Evolutionary conservation across 2,113 vertebrate genomes (phyloP).

Genomic region (Isichthys henryi): DNA sequence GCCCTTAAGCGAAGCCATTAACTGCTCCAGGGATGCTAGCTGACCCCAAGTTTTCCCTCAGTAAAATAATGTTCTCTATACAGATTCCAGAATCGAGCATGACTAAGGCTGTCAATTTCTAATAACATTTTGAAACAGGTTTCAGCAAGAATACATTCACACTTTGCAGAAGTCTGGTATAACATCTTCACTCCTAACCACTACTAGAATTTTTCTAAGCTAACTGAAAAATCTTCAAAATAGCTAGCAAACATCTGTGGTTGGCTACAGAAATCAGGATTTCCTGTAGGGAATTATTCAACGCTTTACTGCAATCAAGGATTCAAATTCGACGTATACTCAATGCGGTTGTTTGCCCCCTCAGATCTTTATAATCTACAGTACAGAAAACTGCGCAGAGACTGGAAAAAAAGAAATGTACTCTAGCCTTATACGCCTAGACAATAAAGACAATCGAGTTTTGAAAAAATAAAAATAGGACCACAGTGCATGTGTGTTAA

Average conservation of each 20-base stretch:
- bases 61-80: background rate
- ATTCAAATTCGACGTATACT: background rate
- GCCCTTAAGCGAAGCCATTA: background rate
- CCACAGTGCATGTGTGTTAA: background rate
- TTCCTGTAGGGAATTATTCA: background rate
- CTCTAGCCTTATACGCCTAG: background rate
- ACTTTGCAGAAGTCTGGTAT: background rate
- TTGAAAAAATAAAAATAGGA: background rate
- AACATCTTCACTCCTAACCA: background rate
- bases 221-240: background rate
- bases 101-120: background rate
- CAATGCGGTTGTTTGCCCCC: background rate
- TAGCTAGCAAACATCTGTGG: background rate
- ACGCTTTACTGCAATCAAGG: background rate
- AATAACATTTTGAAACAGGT: background rate
- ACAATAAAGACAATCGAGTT: background rate
- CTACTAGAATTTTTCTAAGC: background rate
- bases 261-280: background rate
- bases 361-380: background rate
- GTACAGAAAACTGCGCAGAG: background rate
- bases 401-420: background rate
- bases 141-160: background rate
- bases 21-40: background rate
- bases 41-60: background rate
- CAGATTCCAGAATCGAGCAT: background rate